Conservation (phyloP, 1,140 invertebrate species). For the Caenorhabditis remanei region DNA sequence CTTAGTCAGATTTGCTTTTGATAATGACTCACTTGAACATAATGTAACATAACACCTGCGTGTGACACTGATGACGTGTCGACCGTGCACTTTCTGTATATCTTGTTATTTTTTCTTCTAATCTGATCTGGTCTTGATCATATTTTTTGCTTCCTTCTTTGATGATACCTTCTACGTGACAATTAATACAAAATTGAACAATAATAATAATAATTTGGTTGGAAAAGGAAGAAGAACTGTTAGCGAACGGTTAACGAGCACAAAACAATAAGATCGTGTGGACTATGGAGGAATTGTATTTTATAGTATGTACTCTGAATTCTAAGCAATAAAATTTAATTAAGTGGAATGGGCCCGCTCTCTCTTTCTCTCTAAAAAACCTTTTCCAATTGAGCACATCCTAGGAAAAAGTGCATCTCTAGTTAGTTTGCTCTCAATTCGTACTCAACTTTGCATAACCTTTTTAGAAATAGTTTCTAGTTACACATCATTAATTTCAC, state of each 20-base stretch:
- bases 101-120: slow-evolving; percentile 34
- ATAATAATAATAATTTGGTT: background rate
- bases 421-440: background rate
- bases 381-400: background rate
- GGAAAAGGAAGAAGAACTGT: background rate
- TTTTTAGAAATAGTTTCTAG: background rate
- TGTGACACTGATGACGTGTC: slow-evolving; percentile 1
- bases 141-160: background rate
- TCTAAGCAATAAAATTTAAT: background rate
- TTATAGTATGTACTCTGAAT: background rate
- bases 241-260: background rate
- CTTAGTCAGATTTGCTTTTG: slow-evolving; percentile 12
- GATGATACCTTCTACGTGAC: slow-evolving; percentile 1
- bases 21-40: background rate
- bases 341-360: background rate
- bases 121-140: slow-evolving; percentile 20
- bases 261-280: background rate
- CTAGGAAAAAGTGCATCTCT: background rate
- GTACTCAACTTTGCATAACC: slow-evolving; percentile 2
- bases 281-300: background rate
- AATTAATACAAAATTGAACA: background rate
- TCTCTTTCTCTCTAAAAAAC: background rate
- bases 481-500: slow-evolving; percentile 39
- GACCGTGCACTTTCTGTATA: slow-evolving; percentile 1
- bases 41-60: slow-evolving; percentile 34